A percentile compares a stretch with the other conserved stretches of the same genome.
phyloP scores from a whole-genome alignment of 92 coral and sea anemone species.

The Umimayanthus kanabou region DNA sequence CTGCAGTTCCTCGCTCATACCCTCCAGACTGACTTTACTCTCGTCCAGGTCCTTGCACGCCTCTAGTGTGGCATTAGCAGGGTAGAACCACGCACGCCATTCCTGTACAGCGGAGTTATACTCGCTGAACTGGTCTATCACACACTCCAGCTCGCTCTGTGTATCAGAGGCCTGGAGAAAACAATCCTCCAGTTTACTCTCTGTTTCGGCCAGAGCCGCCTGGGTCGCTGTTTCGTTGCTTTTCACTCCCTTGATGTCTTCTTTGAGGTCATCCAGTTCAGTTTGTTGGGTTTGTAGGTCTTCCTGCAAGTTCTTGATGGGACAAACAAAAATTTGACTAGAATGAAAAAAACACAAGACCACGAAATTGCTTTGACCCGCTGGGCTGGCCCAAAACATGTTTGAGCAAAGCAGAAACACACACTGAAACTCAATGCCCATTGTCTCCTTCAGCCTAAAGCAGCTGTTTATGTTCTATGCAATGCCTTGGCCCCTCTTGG shows the following conservation, averaged over 20 bases:
- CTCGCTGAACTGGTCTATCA: constrained; percentile 79
- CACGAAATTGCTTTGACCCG: not conserved
- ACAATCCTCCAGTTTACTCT: constrained; percentile 64
- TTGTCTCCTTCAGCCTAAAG: not conserved
- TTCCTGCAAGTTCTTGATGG: constrained; percentile 57
- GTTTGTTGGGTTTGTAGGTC: constrained; percentile 62
- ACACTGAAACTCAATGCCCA: not conserved
- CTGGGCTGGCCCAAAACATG: not conserved
- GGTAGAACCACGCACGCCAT: constrained; percentile 93
- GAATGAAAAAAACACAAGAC: not conserved
- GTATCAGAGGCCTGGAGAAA: constrained; percentile 66
- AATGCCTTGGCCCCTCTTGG: too few species aligned
- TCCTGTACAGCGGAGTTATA: constrained; percentile 84
- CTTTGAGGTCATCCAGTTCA: constrained; percentile 69
- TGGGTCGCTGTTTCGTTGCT: constrained; percentile 55
- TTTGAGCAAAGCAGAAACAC: not conserved
- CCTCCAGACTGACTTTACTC: constrained; percentile 72
- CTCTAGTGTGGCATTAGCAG: constrained; percentile 85
- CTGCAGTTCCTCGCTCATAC: constrained; percentile 74
- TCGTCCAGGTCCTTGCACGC: constrained; percentile 64
- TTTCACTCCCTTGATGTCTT: constrained; percentile 62
- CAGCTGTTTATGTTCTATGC: not conserved
- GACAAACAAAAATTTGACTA: not conserved
- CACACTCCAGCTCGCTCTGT: constrained; percentile 79
- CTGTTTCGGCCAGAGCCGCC: constrained; percentile 52